Evolutionary conservation across 1,140 invertebrate genomes (phyloP).

Genomic region (Drosophila leontia): DNA sequence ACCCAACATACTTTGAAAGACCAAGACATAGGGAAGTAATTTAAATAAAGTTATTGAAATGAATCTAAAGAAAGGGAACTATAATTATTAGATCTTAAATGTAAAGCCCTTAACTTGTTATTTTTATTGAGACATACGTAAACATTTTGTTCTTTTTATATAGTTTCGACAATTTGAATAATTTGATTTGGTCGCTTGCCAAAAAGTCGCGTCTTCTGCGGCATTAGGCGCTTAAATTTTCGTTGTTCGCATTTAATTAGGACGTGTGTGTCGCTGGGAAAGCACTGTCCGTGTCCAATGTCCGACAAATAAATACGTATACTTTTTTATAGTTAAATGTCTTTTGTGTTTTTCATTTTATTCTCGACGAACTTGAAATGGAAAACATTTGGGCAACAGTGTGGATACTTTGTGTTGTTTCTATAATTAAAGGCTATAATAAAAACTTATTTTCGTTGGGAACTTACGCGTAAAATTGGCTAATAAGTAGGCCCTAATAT

Average conservation of each 20-base stretch:
- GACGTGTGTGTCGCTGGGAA: constrained; percentile 36
- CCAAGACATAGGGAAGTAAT: background rate
- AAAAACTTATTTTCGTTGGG: constrained; percentile 25
- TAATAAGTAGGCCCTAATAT: constrained; percentile 55
- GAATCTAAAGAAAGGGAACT: rapidly evolving
- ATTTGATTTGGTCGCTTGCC: constrained; percentile 75
- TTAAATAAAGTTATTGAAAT: background rate
- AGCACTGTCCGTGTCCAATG: constrained; percentile 24
- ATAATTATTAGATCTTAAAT: background rate
- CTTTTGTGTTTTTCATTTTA: constrained; percentile 32
- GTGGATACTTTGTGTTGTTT: constrained; percentile 38
- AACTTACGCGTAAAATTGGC: constrained; percentile 70
- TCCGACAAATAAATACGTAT: constrained; percentile 25
- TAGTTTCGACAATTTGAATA: constrained; percentile 42
- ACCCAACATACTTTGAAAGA: background rate
- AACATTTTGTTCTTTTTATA: constrained; percentile 11
- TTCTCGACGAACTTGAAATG: constrained; percentile 48
- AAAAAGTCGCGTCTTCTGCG: constrained; percentile 55
- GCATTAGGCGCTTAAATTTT: constrained; percentile 47
- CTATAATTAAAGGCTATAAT: constrained; percentile 35
- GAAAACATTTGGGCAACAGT: constrained; percentile 41
- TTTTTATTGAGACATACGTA: background rate
- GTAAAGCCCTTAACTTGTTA: background rate
- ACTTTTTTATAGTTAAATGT: constrained; percentile 28
- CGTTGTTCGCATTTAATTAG: constrained; percentile 65